phyloP scores from a whole-genome alignment of 2,797 vertebrate species.

The Micromesistius poutassou region DNA sequence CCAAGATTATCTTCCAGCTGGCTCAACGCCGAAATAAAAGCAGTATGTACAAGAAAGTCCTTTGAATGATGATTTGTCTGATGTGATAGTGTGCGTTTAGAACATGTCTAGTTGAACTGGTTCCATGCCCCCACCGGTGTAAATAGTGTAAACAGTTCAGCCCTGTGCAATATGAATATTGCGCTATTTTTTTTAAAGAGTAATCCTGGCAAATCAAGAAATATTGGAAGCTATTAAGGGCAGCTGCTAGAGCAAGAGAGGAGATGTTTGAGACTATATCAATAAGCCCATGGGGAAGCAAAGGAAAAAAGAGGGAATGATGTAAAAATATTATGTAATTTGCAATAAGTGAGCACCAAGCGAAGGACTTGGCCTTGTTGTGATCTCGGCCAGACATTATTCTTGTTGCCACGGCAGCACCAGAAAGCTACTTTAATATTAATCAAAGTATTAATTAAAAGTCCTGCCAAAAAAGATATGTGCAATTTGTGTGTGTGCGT shows the following conservation, averaged over 20 bases:
- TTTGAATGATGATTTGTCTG: background rate
- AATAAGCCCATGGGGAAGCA: background rate
- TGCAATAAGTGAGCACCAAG: background rate
- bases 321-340: background rate
- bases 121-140: background rate
- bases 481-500: background rate
- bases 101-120: background rate
- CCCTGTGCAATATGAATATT: background rate
- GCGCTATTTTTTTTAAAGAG: background rate
- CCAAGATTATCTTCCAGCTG: background rate
- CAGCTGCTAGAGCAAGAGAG: background rate
- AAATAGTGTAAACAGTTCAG: background rate
- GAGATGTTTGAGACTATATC: background rate
- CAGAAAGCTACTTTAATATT: background rate
- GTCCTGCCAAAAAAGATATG: background rate
- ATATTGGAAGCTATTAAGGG: background rate
- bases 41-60: background rate
- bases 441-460: background rate
- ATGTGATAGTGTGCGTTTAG: background rate
- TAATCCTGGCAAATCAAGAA: background rate
- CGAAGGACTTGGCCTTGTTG: background rate
- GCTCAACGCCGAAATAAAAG: background rate
- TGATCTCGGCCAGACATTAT: background rate
- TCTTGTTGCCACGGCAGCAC: background rate
- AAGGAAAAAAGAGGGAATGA: background rate